Evolutionary conservation across 1,140 invertebrate genomes (phyloP), one percentile per base, ranked within the genome.

Genomic region (Aethina tumida): DNA sequence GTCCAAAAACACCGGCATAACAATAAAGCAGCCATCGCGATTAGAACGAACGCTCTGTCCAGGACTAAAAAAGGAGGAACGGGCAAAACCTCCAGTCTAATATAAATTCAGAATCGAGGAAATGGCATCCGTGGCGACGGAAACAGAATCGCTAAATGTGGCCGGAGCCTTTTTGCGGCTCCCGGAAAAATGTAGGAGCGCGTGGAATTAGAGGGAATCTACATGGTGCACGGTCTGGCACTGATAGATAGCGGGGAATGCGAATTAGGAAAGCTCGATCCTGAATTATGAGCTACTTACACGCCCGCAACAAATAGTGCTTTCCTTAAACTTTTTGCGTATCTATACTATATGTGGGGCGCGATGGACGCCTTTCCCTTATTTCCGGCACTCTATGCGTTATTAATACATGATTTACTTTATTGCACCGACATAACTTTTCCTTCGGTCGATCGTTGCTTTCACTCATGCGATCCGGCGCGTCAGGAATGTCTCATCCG

Each of bases 241-340:
- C 37, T 44, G 42, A 44, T 44, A 44, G 42, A 44, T 44, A 44
- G 42, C 36, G 34, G 18, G 18, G 36, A 39, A 39, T 44, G 36
- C 17, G 35, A 43, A 43, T 38, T 40, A 22, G 42, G 35, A 18
- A 25, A 16, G 10, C 31, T 35, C 37, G 35, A 44, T 44, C 42
- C 42, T 44, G 32, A 44, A 34, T 44, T 39, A 44, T 44, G 31
- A 37, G 5, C 32, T 34, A 35, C 35, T 44, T 44, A 44, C 42
- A 41, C 19, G 20, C 31, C 31, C 16, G 24, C 40, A 34, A 43
- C 41, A 44, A 44, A 33, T 35, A 44, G 18, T 27, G 25, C 22
- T 25, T 21, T 41, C 29, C 30, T 24, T 17, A 36, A 17, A 36
- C 18, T 26, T 25, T 36, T 36, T 26, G n/a, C 5, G 24, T n/a